Conservation (phyloP, 2,888 invertebrate species). For the Nomada ferruginata region DNA sequence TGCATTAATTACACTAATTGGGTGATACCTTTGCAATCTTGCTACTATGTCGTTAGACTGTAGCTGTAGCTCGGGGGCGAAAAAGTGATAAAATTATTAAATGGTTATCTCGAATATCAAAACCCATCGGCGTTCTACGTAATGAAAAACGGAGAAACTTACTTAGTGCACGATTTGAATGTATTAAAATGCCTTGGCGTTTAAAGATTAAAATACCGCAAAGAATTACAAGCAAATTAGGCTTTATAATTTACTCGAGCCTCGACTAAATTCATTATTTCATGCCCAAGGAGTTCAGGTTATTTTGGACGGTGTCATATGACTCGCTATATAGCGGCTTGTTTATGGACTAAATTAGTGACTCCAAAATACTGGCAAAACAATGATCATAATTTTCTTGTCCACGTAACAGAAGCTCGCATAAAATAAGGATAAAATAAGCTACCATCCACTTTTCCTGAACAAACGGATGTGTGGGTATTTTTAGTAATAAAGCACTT, state of each 20-base stretch:
- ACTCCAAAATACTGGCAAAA: conserved; percentile 48
- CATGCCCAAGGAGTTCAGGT: not conserved
- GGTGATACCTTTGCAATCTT: not conserved
- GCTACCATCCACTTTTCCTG: conserved; percentile 1
- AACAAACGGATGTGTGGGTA: not conserved
- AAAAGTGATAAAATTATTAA: too few relatives aligned
- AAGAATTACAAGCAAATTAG: not conserved
- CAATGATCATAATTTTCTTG: conserved; percentile 2
- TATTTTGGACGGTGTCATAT: conserved; percentile 45
- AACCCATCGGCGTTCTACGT: too few relatives aligned
- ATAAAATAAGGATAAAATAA: not conserved
- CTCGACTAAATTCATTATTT: conserved; percentile 40
- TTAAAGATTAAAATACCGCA: not conserved
- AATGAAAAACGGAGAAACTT: too few relatives aligned
- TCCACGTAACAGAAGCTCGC: conserved; percentile 12
- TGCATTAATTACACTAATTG: not conserved
- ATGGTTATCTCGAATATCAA: too few relatives aligned
- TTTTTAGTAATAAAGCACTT: not conserved
- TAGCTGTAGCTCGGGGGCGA: too few relatives aligned
- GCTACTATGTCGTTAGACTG: not conserved
- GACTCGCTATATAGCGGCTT: conserved; percentile 46
- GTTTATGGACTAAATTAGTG: conserved; percentile 54
- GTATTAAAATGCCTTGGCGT: too few relatives aligned
- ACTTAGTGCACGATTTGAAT: too few relatives aligned
- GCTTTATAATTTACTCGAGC: not conserved